Conservation (phyloP, 2,888 invertebrate species). For the Argyresthia albistria region DNA sequence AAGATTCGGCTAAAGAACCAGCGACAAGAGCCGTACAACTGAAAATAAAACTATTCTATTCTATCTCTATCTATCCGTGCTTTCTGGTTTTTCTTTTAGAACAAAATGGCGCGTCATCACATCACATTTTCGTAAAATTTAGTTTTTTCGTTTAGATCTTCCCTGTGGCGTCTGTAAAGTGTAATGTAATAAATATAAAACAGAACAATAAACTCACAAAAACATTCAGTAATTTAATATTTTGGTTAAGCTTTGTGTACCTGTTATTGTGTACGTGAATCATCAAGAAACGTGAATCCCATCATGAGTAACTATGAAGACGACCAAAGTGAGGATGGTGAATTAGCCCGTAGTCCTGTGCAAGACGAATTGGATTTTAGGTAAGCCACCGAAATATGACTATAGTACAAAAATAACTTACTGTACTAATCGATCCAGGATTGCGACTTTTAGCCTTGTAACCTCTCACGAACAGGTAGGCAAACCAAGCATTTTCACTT, state of each 20-base stretch:
- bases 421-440: neutral
- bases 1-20: no score
- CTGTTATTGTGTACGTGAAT: neutral
- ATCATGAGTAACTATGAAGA: slow-evolving; percentile 72
- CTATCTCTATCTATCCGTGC: no score
- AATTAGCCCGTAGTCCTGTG: slow-evolving; percentile 83
- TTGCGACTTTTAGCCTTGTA: neutral
- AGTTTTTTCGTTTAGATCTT: no score
- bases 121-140: no score
- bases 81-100: no score
- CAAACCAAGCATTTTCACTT: neutral
- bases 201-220: no score
- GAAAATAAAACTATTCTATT: no score
- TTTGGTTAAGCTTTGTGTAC: neutral
- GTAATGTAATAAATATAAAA: no score
- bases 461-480: neutral
- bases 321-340: slow-evolving; percentile 89
- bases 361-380: slow-evolving; percentile 72
- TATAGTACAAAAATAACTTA: neutral
- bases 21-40: no score
- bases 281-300: neutral
- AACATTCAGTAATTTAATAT: no score
- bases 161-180: no score
- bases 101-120: no score
- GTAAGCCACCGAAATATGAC: slow-evolving; percentile 22